Evolutionary conservation across 2,113 vertebrate species (phyloP), one percentile per base, ranked within the genome.

Genomic region (Leucosticte australis): DNA sequence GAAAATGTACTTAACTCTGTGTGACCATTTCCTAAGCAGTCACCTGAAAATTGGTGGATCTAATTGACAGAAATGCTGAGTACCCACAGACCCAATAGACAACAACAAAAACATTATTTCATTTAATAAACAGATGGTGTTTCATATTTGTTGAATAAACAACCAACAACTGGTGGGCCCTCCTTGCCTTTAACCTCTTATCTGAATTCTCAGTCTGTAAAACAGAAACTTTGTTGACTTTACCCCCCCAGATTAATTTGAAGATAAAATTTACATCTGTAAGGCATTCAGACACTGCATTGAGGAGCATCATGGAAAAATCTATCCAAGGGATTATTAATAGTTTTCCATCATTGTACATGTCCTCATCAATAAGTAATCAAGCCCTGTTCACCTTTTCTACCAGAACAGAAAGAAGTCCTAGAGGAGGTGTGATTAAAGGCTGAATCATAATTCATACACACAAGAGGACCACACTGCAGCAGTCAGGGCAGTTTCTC

Each of bases 1-100:
- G 41, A 52, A 89, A 64, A 16, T 3, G 0, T 23, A 21, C 6
- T n/a, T n/a, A 53, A 31, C 16, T 15, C 0, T 18, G 6, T 10
- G 8, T 37, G 10, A 2, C 23, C 2, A 1, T 67, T 83, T 67
- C 17, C 57, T 42, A 24, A 55, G 8, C 1, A 68, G 44, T 46
- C 35, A 57, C 7, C 26, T 37, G 10, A 90, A 92, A 83, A 83
- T 56, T 15, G 2, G 8, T 60, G 44, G 7, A 50, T 68, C 28
- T 67, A 64, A 42, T 18, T 2, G 2, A 12, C n/a, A 89, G 33
- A 68, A 86, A 64, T n/a, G 7, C 19, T 65, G 71, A 60, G 6
- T 4, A 52, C 13, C 17, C 64, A 77, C 10, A 83, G 19, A 60
- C 9, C 7, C 26, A 80, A 28, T 0, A 4, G 37, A 56, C 20